Evolutionary conservation across 2,888 invertebrate genomes (phyloP).

Genomic region (Athalia cordata): DNA sequence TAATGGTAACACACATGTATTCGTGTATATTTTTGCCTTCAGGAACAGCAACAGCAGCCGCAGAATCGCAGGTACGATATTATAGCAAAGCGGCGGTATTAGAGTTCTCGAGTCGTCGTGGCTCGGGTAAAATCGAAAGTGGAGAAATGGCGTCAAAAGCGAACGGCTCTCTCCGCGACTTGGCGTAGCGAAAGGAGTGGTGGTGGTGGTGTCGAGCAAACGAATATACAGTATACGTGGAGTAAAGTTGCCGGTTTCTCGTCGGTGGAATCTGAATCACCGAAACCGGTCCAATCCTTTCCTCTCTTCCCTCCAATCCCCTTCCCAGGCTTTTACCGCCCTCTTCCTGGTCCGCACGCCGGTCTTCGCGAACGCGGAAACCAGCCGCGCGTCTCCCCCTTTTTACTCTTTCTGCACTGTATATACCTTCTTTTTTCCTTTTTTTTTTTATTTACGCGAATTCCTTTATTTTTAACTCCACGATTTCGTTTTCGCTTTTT

Average conservation of each 20-base stretch:
- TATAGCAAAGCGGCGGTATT: not conserved
- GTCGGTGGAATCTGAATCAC: slow-evolving; percentile 59
- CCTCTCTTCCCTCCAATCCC: not conserved
- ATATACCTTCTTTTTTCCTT: not conserved
- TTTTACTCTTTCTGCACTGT: not conserved
- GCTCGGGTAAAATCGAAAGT: slow-evolving; percentile 62
- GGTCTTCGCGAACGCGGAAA: slow-evolving; percentile 64
- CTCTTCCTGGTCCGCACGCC: slow-evolving; percentile 46
- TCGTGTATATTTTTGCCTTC: too few relatives aligned
- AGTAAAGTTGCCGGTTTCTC: slow-evolving; percentile 48
- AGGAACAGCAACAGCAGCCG: too few relatives aligned
- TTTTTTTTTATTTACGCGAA: not conserved
- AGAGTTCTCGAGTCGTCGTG: not conserved
- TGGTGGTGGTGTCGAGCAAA: slow-evolving; percentile 35
- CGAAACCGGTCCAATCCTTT: slow-evolving; percentile 60
- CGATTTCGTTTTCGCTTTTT: not conserved
- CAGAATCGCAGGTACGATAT: too few relatives aligned
- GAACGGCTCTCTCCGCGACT: slow-evolving; percentile 37
- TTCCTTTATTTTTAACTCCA: not conserved
- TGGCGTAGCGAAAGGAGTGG: slow-evolving; percentile 39
- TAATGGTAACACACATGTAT: too few relatives aligned
- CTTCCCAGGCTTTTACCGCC: slow-evolving; percentile 16
- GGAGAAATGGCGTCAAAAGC: slow-evolving; percentile 55
- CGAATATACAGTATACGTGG: not conserved
- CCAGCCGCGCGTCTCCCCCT: slow-evolving; percentile 36